Base-by-base conservation (phyloP, 1,140 invertebrate genomes). In the Lordiphosa collinella region DNA sequence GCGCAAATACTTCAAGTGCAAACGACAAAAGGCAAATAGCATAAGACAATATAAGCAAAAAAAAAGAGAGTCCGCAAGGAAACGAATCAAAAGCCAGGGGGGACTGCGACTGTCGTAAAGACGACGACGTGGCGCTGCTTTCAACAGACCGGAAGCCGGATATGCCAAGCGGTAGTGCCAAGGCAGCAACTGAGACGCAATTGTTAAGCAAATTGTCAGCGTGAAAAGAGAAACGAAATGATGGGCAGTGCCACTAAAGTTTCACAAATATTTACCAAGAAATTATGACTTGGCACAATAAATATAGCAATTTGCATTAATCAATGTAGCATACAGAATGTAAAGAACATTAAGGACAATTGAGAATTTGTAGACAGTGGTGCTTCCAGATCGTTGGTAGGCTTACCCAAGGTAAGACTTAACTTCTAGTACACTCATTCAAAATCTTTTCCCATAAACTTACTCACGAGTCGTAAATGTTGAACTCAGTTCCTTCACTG, bases 81-180 rank as follows among this genome's bases (percentile, higher is more conserved):
- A 44, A 29, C 41, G 25, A 44, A 44, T 25, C 29, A 25, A 12
- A 18, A 44, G 7, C 32, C 38, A 5, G 13, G 25, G n/a, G 35
- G 12, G 50, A 32, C n/a, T n/a, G n/a, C n/a, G 41, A 9, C 22
- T 44, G 53, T 66, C 60, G 65, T 80, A 80, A 80, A 69, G 59
- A 58, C 70, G 64, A 69, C 75, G 70, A 70, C 70, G 70, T 61
- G 65, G 74, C 59, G 69, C 51, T 74, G 51, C 53, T 54, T 53
- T 73, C 63, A 67, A 64, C 70, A 73, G 61, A 79, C 56, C 70
- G 75, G 76, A 79, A 79, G 31, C 71, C 37, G 75, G 76, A 79
- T 75, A 80, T 75, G 70, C 75, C 76, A 69, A 75, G 71, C 50
- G 69, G 57, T 70, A 79, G 56, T 61, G 70, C 64, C 75, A 75